Evolutionary conservation across 2,113 vertebrate genomes (phyloP).

Genomic region (Indicator maculatus): DNA sequence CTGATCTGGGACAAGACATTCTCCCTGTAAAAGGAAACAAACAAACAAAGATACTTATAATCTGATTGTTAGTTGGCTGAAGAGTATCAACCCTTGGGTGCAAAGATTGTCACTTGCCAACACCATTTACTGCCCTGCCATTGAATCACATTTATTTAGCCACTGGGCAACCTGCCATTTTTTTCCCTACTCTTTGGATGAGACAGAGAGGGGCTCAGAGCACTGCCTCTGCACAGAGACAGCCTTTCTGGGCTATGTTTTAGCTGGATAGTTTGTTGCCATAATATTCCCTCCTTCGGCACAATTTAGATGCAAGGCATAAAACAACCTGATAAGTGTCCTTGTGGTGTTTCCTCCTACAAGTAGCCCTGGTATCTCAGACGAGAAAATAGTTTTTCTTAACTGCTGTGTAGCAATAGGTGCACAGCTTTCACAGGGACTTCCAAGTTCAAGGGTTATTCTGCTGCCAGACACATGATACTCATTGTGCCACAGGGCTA

Average conservation of each 20-base stretch:
- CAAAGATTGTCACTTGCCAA: background rate
- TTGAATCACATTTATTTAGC: background rate
- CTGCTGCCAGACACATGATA: background rate
- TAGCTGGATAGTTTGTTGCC: background rate
- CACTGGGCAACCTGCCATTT: background rate
- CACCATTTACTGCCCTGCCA: background rate
- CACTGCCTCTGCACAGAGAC: background rate
- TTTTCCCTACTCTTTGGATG: background rate
- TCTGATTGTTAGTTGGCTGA: background rate
- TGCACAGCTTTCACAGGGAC: background rate
- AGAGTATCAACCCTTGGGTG: background rate
- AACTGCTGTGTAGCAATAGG: background rate
- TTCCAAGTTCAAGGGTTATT: background rate
- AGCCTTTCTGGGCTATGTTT: background rate
- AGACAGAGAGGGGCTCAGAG: background rate
- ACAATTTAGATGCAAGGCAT: background rate
- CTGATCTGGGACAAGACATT: background rate
- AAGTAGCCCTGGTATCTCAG: background rate
- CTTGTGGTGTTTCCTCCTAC: background rate
- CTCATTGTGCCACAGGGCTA: background rate
- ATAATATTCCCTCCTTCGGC: background rate
- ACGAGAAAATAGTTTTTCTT: background rate
- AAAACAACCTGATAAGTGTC: background rate
- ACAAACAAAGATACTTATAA: background rate
- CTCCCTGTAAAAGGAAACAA: background rate